A percentile compares a stretch with the other conserved stretches of the same genome.
Evolutionary conservation across 2,888 invertebrate species (phyloP).

Genomic region (Phaonia tiefii): DNA sequence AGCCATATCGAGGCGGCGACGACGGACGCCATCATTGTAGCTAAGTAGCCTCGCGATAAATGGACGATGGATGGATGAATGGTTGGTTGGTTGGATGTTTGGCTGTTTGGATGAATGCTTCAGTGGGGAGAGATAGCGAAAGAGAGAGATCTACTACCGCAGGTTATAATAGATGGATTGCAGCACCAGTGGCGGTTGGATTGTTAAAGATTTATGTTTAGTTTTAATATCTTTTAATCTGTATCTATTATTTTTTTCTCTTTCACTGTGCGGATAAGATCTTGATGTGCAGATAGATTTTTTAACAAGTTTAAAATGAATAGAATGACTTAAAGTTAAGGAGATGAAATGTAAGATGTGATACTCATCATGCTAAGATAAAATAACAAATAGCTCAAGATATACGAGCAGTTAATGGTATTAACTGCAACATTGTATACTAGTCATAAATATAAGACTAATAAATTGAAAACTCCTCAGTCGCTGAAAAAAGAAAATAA

Average conservation of each 20-base stretch:
- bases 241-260: slow-evolving; percentile 7
- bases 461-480: too few species aligned
- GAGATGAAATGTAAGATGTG: too few species aligned
- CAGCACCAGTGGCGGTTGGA: not conserved
- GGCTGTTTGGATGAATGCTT: not conserved
- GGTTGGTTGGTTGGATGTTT: slow-evolving; percentile 16
- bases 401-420: too few species aligned
- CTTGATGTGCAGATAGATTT: not conserved
- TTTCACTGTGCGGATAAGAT: not conserved
- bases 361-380: too few species aligned
- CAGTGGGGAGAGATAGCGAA: too few species aligned
- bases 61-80: slow-evolving; percentile 7
- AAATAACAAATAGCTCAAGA: too few species aligned
- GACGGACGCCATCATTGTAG: not conserved
- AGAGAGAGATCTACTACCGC: too few species aligned
- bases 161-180: too few species aligned
- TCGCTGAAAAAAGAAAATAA: too few species aligned
- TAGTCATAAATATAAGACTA: too few species aligned
- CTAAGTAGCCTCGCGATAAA: not conserved
- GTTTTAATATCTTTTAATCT: slow-evolving; percentile 19
- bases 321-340: not conserved
- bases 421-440: too few species aligned
- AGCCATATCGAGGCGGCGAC: not conserved
- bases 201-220: slow-evolving; percentile 3
- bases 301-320: not conserved